Conservation (phyloP, 92 coral and sea anemone species). For the Muricea muricata region DNA sequence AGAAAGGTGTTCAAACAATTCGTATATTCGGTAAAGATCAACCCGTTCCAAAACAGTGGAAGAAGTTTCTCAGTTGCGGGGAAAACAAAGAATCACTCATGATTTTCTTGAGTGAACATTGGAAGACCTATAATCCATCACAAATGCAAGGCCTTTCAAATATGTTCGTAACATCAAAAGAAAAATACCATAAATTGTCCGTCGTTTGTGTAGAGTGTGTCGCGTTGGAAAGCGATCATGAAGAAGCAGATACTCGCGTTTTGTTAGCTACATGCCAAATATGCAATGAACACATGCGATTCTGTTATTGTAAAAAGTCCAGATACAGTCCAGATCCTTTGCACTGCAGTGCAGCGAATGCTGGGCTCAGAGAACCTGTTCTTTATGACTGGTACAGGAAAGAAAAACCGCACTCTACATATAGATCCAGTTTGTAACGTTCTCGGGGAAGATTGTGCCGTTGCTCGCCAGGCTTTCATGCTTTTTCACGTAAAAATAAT, state of each 20-base stretch:
- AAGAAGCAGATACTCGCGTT: constrained; percentile 50
- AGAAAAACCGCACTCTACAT: constrained; percentile 27
- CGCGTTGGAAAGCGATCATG: constrained; percentile 38
- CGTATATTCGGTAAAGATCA: constrained; percentile 49
- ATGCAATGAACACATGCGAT: constrained; percentile 28
- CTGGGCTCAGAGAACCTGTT: constrained; percentile 47
- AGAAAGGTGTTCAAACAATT: constrained; percentile 49
- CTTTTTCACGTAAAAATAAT: constrained; percentile 48
- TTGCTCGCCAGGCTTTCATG: constrained; percentile 51
- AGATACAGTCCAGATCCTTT: constrained; percentile 50
- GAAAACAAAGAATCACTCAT: constrained; percentile 56
- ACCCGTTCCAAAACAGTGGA: constrained; percentile 52
- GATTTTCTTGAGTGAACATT: constrained; percentile 48
- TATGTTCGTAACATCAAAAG: not conserved
- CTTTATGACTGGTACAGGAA: constrained; percentile 49
- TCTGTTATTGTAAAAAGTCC: constrained; percentile 30
- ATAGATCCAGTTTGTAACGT: constrained; percentile 20
- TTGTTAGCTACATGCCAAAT: constrained; percentile 43
- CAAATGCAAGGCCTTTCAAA: constrained; percentile 16
- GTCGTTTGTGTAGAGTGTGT: not conserved
- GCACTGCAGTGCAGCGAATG: constrained; percentile 40
- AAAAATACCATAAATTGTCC: constrained; percentile 9
- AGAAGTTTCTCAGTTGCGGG: constrained; percentile 56
- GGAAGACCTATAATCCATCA: constrained; percentile 41
- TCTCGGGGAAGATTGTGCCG: constrained; percentile 37